Evolutionary conservation across 2,888 invertebrate species (phyloP), one percentile per base, ranked within the genome.

Genomic region (Ypsolopha sequella): DNA sequence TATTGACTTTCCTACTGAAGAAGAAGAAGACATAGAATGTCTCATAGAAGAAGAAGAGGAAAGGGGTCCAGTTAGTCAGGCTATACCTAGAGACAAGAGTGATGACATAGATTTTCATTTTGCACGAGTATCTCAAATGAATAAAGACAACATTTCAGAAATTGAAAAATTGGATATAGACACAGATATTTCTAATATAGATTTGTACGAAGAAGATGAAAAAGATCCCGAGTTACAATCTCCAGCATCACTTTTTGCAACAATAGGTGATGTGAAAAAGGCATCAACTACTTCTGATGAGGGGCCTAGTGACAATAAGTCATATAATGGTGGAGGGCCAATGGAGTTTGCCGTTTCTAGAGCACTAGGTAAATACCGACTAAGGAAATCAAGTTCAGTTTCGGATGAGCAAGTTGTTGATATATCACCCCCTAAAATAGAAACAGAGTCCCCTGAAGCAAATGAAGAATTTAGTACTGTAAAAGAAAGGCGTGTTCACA

Each of bases 341-440:
- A 93, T 94, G 89, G 95, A 95, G 68, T 95, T 95, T 73, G 94
- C 94, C 0, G 95, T 94, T 0, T 94, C 94, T 0, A 80, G 94
- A 65, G 94, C 94, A 0, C 77, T 95, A 33, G 94, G 94, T 33
- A 94, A 93, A 76, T 95, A 94, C 67, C 86, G 94, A 46, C 88
- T 93, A 58, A 87, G 92, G 55, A 92, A 93, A 61, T 92, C 92
- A 36, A 91, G 91, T 11, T 91, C 91, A 13, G 82, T 92, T 48
- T 91, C 91, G 39, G 92, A 93, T 62, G 93, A 93, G 56, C 91
- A 91, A 65, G 80, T 88, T 48, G 70, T 73, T 47, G 90, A 91
- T 53, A 85, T 82, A 7, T 78, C 79, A 41, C 79, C 79, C 34
- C 76, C 80, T 1, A 82, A 79, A 62, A 58, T 61, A 35, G 82